Conservation (phyloP, 1,140 invertebrate species). For the Camponotus floridanus region DNA sequence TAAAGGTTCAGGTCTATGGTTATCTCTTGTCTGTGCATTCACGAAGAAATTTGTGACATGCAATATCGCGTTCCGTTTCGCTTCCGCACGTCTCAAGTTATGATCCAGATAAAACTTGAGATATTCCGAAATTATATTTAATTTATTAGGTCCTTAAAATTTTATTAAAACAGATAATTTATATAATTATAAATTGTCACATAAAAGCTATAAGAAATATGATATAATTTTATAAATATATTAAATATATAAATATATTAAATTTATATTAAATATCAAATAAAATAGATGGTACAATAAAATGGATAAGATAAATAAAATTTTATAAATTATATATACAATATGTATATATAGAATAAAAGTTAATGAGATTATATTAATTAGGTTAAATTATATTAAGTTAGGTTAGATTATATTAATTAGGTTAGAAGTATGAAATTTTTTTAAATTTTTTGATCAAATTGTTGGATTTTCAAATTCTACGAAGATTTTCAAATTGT, state of each 20-base stretch:
- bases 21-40: neutral
- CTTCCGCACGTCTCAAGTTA: slow-evolving; percentile 19
- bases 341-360: too few species aligned
- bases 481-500: too few species aligned
- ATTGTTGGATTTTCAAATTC: too few species aligned
- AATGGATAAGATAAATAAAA: too few species aligned
- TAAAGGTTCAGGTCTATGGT: slow-evolving; percentile 5
- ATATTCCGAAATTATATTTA: slow-evolving; percentile 26
- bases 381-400: too few species aligned
- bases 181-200: neutral
- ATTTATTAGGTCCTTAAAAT: slow-evolving; percentile 3
- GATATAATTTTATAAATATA: neutral
- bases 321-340: too few species aligned
- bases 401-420: too few species aligned
- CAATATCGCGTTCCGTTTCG: slow-evolving; percentile 39
- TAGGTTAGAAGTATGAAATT: neutral
- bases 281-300: neutral
- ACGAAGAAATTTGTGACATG: slow-evolving; percentile 36
- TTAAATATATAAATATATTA: too few species aligned
- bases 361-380: too few species aligned
- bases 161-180: neutral
- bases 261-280: neutral
- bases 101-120: slow-evolving; percentile 23
- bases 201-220: neutral
- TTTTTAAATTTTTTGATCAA: neutral